Conservation (phyloP, 2,797 vertebrate genomes). For the Aythya fuligula region DNA sequence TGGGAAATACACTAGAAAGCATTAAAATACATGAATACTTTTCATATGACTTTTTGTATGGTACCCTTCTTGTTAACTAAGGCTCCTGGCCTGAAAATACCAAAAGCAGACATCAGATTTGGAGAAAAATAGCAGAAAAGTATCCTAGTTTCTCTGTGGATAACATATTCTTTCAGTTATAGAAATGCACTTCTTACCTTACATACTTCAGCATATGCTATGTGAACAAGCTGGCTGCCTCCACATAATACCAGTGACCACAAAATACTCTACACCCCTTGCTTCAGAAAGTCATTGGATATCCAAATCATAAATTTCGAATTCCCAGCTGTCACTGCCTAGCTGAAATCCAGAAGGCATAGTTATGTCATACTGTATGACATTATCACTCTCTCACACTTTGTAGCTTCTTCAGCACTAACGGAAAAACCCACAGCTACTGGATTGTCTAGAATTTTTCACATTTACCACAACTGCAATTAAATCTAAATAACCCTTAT, state of each 20-base stretch:
- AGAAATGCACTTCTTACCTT: slow-evolving; percentile 10
- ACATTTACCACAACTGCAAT: background rate
- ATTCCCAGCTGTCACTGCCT: slow-evolving; percentile 57
- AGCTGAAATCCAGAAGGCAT: too few relatives aligned
- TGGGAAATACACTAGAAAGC: background rate
- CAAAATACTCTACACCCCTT: background rate
- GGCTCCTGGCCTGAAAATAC: slow-evolving; percentile 9
- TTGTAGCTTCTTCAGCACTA: background rate
- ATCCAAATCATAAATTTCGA: background rate
- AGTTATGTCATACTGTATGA: slow-evolving; percentile 28
- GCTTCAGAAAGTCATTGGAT: slow-evolving; percentile 26
- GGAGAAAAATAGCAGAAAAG: background rate
- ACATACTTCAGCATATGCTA: background rate
- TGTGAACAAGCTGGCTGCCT: background rate
- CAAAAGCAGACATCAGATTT: background rate
- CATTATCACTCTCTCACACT: background rate
- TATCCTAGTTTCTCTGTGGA: background rate
- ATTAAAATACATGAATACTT: background rate
- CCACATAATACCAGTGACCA: background rate
- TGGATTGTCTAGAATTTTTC: background rate
- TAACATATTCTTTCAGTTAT: background rate
- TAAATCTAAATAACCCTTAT: background rate
- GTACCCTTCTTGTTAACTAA: background rate
- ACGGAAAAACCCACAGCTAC: background rate
- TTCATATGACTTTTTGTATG: background rate